A percentile compares a stretch with the other conserved stretches of the same genome.
phyloP scores from a whole-genome alignment of 1,140 invertebrate species.

The Leptoteleia sp. region DNA sequence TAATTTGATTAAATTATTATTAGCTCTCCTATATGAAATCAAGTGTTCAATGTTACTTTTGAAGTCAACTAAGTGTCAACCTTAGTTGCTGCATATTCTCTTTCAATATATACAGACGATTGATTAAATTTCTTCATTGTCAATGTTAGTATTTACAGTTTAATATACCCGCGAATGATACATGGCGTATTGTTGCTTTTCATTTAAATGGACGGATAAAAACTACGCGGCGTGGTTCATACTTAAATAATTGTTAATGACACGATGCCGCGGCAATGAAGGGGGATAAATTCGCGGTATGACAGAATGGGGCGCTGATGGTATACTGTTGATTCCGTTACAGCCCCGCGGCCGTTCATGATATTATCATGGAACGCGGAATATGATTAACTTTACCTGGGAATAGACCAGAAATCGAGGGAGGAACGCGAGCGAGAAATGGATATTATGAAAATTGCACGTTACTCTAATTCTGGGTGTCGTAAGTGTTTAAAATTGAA shows the following conservation, averaged over 20 bases:
- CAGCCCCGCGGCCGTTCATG: slow-evolving; percentile 73
- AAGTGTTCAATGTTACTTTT: too few species aligned
- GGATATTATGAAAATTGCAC: slow-evolving; percentile 32
- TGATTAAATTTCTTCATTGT: too few species aligned
- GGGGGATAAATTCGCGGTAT: slow-evolving; percentile 53
- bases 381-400: slow-evolving; percentile 77
- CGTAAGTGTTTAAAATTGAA: slow-evolving; percentile 37
- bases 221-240: slow-evolving; percentile 11
- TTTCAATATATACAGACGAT: too few species aligned
- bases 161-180: too few species aligned
- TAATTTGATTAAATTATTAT: too few species aligned
- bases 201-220: too few species aligned
- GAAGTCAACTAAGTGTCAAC: too few species aligned
- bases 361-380: slow-evolving; percentile 79
- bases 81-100: too few species aligned
- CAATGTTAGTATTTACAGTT: too few species aligned
- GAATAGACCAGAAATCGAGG: slow-evolving; percentile 64
- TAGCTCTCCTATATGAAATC: too few species aligned
- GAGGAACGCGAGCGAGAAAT: slow-evolving; percentile 32
- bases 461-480: slow-evolving; percentile 21
- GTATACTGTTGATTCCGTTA: slow-evolving; percentile 73
- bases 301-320: slow-evolving; percentile 70
- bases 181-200: background rate
- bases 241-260: slow-evolving; percentile 63
- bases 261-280: slow-evolving; percentile 23